These are phyloP conservation scores for Urechis unicinctus DNA, from an alignment of 2,888 invertebrate genomes.

Conservation along the genomic window DNA sequence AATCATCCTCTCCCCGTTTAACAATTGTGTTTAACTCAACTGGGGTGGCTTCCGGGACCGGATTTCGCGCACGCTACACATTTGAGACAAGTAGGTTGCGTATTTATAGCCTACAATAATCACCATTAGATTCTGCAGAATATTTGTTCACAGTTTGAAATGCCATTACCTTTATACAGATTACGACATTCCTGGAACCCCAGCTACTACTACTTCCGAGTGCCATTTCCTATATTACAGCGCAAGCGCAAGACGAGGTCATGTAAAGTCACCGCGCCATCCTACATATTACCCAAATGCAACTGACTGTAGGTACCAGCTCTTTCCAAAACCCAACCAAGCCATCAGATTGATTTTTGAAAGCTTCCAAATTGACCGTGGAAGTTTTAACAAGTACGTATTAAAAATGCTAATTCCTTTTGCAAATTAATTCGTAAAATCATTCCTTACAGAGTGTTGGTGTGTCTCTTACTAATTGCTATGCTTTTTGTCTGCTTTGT, in stretches of 20 bases:
- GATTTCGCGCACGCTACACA: constrained; percentile 81
- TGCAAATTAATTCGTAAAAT: neutral
- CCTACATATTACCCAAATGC: constrained; percentile 49
- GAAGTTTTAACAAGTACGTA: constrained; percentile 18
- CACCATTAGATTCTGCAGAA: neutral
- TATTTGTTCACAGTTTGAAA: neutral
- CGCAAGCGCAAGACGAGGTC: constrained; percentile 32
- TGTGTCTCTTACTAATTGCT: too few relatives aligned
- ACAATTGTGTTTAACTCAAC: constrained; percentile 87
- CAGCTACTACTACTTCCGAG: constrained; percentile 74
- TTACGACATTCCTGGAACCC: constrained; percentile 88
- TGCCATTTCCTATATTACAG: constrained; percentile 80
- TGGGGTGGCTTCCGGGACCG: constrained; percentile 60
- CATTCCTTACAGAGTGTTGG: neutral
- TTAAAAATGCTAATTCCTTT: neutral
- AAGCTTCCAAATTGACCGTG: constrained; percentile 27
- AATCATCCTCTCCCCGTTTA: constrained; percentile 82
- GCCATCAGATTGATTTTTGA: constrained; percentile 42
- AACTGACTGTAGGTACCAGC: constrained; percentile 51
- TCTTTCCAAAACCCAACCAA: constrained; percentile 37
- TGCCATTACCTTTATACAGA: constrained; percentile 59
- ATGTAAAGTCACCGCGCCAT: constrained; percentile 80
- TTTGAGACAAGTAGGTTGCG: constrained; percentile 68
- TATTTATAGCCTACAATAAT: neutral
- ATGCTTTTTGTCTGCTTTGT: too few relatives aligned